A percentile compares a stretch with the other conserved stretches of the same genome.
phyloP scores from a whole-genome alignment of 2,113 vertebrate genomes.

The Heliornis fulica region DNA sequence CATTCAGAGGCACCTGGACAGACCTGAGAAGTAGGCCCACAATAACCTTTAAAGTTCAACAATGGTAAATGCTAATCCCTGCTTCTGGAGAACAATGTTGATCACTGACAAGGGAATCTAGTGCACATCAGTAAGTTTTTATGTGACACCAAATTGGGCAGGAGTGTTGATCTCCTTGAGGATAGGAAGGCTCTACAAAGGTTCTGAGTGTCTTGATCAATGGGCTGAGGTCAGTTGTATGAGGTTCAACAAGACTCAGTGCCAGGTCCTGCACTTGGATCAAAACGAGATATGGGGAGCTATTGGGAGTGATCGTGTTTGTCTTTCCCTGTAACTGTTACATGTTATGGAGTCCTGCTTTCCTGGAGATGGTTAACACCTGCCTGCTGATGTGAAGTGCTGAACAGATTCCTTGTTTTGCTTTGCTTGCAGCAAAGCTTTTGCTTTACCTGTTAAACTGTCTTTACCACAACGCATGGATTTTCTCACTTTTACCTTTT shows the following conservation, averaged over 20 bases:
- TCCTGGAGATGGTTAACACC: not conserved
- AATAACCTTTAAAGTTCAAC: not conserved
- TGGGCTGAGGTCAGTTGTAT: too few species aligned
- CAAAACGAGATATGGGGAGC: not conserved
- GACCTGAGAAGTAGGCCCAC: not conserved
- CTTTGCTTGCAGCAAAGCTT: not conserved
- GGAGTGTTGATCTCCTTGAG: too few species aligned
- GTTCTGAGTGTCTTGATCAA: too few species aligned
- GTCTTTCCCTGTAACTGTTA: not conserved
- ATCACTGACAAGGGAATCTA: too few species aligned
- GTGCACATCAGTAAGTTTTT: too few species aligned
- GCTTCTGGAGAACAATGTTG: not conserved
- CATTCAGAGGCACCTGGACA: not conserved
- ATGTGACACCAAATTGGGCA: too few species aligned
- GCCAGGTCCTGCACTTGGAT: too few species aligned
- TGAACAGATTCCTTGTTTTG: not conserved
- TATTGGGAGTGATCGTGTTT: not conserved
- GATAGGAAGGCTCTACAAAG: too few species aligned
- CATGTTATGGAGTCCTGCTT: not conserved
- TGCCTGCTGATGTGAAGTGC: not conserved
- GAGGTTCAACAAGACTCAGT: too few species aligned
- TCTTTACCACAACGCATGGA: not conserved
- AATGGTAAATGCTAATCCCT: not conserved
- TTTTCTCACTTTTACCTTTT: not conserved
- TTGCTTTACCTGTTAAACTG: not conserved